A percentile compares a stretch with the other conserved stretches of the same genome.
These are phyloP conservation scores for Drosophila setifemur DNA, from an alignment of 1,140 invertebrate species.

Conservation along the genomic window DNA sequence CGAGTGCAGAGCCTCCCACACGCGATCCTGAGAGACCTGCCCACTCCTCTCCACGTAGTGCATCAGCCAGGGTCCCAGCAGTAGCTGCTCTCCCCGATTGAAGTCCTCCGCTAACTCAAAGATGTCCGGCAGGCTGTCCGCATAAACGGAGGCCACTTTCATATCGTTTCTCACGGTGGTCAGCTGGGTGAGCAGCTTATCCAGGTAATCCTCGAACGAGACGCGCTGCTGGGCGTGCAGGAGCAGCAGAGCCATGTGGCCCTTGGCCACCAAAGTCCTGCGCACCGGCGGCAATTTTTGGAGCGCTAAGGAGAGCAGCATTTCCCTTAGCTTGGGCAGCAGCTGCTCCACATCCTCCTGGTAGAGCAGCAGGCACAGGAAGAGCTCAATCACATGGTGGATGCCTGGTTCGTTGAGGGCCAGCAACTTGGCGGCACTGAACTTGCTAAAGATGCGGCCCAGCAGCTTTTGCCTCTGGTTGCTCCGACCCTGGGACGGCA, in stretches of 20 bases:
- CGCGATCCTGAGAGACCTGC: slow-evolving; percentile 69
- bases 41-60: slow-evolving; percentile 66
- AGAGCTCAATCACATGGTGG: slow-evolving; percentile 78
- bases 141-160: slow-evolving; percentile 55
- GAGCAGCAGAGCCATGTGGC: slow-evolving; percentile 73
- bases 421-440: slow-evolving; percentile 72
- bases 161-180: slow-evolving; percentile 54
- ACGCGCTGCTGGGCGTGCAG: slow-evolving; percentile 57
- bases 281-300: slow-evolving; percentile 64
- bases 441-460: slow-evolving; percentile 81
- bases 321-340: slow-evolving; percentile 59
- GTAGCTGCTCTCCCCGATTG: slow-evolving; percentile 60
- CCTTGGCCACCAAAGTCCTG: slow-evolving; percentile 64
- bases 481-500: slow-evolving; percentile 15
- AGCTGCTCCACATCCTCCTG: slow-evolving; percentile 55
- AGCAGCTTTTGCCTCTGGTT: slow-evolving; percentile 69
- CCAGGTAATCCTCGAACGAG: slow-evolving; percentile 60
- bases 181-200: slow-evolving; percentile 66
- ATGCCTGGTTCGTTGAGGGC: slow-evolving; percentile 76
- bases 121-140: slow-evolving; percentile 42
- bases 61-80: slow-evolving; percentile 69
- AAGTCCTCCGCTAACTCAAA: slow-evolving; percentile 68
- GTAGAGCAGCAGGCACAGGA: slow-evolving; percentile 61
- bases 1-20: slow-evolving; percentile 63
- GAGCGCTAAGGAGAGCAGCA: slow-evolving; percentile 62